phyloP scores from a whole-genome alignment of 2,797 vertebrate species.

The Clamator glandarius region DNA sequence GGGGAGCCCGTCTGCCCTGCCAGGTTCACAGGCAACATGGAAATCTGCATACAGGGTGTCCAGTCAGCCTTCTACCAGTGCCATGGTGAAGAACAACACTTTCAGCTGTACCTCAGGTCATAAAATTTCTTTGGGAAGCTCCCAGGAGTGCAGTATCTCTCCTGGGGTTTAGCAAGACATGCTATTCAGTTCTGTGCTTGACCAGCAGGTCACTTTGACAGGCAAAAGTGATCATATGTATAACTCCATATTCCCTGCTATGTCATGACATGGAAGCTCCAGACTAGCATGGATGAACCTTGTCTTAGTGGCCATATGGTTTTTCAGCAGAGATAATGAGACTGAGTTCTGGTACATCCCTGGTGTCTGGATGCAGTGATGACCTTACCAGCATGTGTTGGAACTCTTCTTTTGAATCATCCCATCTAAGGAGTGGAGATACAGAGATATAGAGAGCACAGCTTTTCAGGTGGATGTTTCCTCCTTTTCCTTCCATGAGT shows the following conservation, averaged over 20 bases:
- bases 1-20: neutral
- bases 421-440: neutral
- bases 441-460: neutral
- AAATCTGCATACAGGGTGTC: neutral
- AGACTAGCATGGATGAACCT: neutral
- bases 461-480: neutral
- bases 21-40: neutral
- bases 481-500: neutral
- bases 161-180: neutral
- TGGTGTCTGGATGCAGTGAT: neutral
- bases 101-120: neutral
- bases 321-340: neutral
- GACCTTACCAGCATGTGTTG: neutral
- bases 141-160: neutral
- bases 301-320: neutral
- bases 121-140: neutral
- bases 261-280: neutral
- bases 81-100: neutral
- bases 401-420: neutral
- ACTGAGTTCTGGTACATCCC: neutral
- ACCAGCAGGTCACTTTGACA: neutral
- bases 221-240: neutral
- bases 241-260: neutral
- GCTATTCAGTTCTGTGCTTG: neutral
- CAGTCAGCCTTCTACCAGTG: fast-evolving